Evolutionary conservation across 1,140 invertebrate genomes (phyloP).

Genomic region (Cheumatopsyche charites): DNA sequence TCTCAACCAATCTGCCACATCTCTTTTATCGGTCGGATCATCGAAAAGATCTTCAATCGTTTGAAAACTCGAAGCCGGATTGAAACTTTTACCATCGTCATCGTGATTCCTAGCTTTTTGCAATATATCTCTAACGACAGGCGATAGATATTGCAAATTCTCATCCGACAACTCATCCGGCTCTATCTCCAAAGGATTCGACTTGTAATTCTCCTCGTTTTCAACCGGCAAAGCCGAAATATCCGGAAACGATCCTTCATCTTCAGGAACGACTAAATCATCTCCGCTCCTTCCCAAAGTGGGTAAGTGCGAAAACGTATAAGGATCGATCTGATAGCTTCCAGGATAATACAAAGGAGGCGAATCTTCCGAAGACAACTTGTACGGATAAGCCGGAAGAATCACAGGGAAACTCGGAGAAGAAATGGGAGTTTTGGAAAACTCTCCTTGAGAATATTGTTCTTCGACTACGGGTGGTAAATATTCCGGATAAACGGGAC

Average conservation of each 20-base stretch:
- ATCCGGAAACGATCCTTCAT: conserved; percentile 27
- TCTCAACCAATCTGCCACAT: conserved; percentile 37
- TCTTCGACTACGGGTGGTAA: conserved; percentile 49
- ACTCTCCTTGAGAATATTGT: not conserved
- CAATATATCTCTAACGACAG: conserved; percentile 56
- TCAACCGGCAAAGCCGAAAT: conserved; percentile 39
- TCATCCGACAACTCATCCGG: conserved; percentile 51
- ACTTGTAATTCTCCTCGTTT: conserved; percentile 45
- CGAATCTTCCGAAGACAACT: not conserved
- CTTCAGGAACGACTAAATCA: conserved; percentile 17
- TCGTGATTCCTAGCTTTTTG: conserved; percentile 21
- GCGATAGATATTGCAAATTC: conserved; percentile 57
- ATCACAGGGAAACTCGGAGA: not conserved
- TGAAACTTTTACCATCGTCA: conserved; percentile 15
- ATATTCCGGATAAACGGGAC: conserved; percentile 52
- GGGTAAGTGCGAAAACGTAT: conserved; percentile 1
- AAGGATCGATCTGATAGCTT: conserved; percentile 20
- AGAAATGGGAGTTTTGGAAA: not conserved
- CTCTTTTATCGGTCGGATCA: conserved; percentile 23
- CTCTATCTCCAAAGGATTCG: conserved; percentile 41
- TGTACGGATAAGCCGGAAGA: not conserved
- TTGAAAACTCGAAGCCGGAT: conserved; percentile 28
- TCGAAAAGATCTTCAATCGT: conserved; percentile 42
- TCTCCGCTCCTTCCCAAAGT: conserved; percentile 27
- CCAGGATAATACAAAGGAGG: conserved; percentile 8